Conservation (phyloP, 2,888 invertebrate genomes). For the Arctia plantaginis region DNA sequence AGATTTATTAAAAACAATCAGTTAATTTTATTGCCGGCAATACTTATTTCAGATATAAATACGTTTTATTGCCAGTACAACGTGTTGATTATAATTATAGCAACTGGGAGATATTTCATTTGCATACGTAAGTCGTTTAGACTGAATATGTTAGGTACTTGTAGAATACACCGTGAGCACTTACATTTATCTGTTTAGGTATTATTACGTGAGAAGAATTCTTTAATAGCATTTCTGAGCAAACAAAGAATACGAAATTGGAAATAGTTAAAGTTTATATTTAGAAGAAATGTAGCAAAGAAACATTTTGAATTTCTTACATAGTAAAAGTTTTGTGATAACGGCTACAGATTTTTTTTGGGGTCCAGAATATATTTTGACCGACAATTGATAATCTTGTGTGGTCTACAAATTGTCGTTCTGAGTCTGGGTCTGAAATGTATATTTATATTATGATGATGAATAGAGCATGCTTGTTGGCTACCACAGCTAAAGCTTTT, state of each 20-base stretch:
- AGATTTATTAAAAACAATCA: background rate
- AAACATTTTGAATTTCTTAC: too few relatives aligned
- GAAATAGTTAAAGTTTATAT: background rate
- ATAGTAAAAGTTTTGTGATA: too few relatives aligned
- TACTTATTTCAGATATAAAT: background rate
- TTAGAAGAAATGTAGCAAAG: too few relatives aligned
- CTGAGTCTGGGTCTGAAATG: too few relatives aligned
- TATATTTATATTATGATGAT: too few relatives aligned
- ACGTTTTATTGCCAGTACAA: background rate
- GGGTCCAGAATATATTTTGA: too few relatives aligned
- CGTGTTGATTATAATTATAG: background rate
- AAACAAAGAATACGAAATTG: background rate
- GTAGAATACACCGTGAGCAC: background rate
- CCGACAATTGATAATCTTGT: too few relatives aligned
- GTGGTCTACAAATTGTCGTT: too few relatives aligned
- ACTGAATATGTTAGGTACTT: background rate
- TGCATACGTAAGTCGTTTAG: background rate
- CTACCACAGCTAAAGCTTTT: too few relatives aligned
- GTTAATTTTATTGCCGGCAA: background rate
- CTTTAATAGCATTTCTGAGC: background rate
- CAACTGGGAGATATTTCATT: conserved; percentile 1
- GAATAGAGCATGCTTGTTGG: too few relatives aligned
- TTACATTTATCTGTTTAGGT: background rate
- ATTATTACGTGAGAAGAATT: too few relatives aligned
- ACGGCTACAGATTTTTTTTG: too few relatives aligned